Conservation (phyloP, 30 jellyfish, hydroid and myxozoan species). For the Turritopsis dohrnii region DNA sequence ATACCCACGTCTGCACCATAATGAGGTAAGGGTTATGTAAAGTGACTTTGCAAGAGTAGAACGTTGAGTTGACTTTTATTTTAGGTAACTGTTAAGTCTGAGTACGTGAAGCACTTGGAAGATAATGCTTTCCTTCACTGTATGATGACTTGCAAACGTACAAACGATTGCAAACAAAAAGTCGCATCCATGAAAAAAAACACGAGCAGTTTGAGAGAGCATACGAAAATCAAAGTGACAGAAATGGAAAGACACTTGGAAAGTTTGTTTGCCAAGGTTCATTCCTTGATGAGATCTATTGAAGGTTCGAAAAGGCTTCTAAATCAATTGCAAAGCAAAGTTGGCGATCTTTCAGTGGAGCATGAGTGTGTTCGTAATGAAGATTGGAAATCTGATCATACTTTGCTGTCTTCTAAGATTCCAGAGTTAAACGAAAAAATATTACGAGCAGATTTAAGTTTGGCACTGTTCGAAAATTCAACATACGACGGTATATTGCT, state of each 20-base stretch:
- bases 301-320: not conserved
- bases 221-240: not conserved
- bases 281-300: not conserved
- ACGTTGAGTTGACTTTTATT: not conserved
- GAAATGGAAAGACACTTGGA: not conserved
- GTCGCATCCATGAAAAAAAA: not conserved
- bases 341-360: not conserved
- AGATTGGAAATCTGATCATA: not conserved
- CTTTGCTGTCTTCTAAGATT: not conserved
- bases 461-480: constrained; percentile 61
- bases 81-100: not conserved
- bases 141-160: not conserved
- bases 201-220: not conserved
- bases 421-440: not conserved
- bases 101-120: not conserved
- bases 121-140: not conserved
- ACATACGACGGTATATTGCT: constrained; percentile 62
- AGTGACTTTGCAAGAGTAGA: no score
- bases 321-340: not conserved
- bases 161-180: not conserved
- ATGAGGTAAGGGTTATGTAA: no score
- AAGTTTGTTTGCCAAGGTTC: not conserved
- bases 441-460: constrained; percentile 47
- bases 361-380: not conserved
- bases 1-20: no score